phyloP scores from a whole-genome alignment of 2,888 invertebrate species.

The Stenichneumon culpator region DNA sequence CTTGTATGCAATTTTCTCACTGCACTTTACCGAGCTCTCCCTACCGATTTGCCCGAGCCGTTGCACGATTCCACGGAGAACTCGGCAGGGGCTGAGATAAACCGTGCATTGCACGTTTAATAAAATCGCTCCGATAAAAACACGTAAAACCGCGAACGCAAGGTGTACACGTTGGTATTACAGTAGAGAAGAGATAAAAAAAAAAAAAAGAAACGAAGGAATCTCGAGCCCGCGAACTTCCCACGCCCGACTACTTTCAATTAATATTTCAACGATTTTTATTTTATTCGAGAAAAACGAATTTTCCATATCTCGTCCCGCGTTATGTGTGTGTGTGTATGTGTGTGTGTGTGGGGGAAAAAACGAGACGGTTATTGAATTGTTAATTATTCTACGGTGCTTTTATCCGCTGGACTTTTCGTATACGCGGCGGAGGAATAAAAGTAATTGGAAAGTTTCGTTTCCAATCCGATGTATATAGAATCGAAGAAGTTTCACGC shows the following conservation, averaged over 20 bases:
- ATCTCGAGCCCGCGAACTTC: not conserved
- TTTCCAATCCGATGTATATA: constrained; percentile 4
- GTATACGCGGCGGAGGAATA: constrained; percentile 28
- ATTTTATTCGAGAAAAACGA: constrained; percentile 36
- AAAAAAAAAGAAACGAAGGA: not conserved
- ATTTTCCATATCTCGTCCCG: constrained; percentile 28
- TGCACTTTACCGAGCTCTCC: not conserved
- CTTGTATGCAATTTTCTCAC: constrained; percentile 34
- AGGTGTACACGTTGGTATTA: not conserved
- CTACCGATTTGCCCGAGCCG: not conserved
- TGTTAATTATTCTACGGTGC: constrained; percentile 59
- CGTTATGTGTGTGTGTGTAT: constrained; percentile 11
- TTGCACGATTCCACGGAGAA: not conserved
- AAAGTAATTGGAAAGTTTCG: constrained; percentile 46
- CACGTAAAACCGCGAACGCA: not conserved
- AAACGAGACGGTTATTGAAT: constrained; percentile 50
- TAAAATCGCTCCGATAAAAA: constrained; percentile 1
- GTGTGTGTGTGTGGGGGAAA: constrained; percentile 1
- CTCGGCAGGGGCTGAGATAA: not conserved
- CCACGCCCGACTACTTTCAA: constrained; percentile 28
- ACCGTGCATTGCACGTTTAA: not conserved
- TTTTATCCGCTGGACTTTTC: constrained; percentile 38
- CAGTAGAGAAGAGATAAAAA: not conserved
- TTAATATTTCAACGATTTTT: constrained; percentile 34
- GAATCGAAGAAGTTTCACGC: constrained; percentile 14